phyloP scores from a whole-genome alignment of 37 sponge, comb jelly and placozoan species.

The Oopsacas minuta region DNA sequence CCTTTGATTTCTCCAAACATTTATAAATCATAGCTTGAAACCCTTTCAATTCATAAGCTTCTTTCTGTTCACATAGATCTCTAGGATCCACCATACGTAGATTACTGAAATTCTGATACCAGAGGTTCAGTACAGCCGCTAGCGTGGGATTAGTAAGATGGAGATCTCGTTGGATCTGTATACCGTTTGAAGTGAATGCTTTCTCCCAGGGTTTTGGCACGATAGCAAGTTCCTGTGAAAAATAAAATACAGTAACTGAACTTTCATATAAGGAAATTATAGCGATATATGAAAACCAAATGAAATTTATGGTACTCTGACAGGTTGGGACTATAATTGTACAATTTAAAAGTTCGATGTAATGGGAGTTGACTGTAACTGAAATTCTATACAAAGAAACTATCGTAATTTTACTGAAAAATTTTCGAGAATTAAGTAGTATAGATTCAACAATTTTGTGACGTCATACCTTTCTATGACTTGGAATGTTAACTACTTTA shows the following conservation, averaged over 20 bases:
- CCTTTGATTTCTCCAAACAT: constrained; percentile 59
- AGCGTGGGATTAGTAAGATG: constrained; percentile 71
- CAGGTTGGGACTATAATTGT: too few species aligned
- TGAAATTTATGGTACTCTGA: too few species aligned
- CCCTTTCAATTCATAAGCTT: constrained; percentile 50
- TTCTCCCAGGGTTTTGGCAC: constrained; percentile 90
- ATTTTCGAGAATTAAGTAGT: neutral
- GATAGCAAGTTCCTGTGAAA: constrained; percentile 34
- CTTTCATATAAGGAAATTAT: too few species aligned
- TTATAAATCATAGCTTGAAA: constrained; percentile 47
- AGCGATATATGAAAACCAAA: too few species aligned
- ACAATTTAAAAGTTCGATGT: too few species aligned
- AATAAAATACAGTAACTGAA: constrained; percentile 10
- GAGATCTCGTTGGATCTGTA: constrained; percentile 33
- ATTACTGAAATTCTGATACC: constrained; percentile 56
- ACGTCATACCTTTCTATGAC: constrained; percentile 40
- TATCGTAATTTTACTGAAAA: neutral
- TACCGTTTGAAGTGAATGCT: constrained; percentile 24
- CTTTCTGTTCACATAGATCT: constrained; percentile 28
- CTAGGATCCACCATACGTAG: constrained; percentile 43
- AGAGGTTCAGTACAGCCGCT: constrained; percentile 59
- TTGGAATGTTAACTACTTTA: constrained; percentile 11
- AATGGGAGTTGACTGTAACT: neutral
- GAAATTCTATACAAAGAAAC: neutral
- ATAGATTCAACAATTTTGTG: neutral